Percentiles rank a stretch among this genome's conserved stretches.
phyloP scores from a whole-genome alignment of 2,113 vertebrate genomes.

The Lasiurus cinereus region DNA sequence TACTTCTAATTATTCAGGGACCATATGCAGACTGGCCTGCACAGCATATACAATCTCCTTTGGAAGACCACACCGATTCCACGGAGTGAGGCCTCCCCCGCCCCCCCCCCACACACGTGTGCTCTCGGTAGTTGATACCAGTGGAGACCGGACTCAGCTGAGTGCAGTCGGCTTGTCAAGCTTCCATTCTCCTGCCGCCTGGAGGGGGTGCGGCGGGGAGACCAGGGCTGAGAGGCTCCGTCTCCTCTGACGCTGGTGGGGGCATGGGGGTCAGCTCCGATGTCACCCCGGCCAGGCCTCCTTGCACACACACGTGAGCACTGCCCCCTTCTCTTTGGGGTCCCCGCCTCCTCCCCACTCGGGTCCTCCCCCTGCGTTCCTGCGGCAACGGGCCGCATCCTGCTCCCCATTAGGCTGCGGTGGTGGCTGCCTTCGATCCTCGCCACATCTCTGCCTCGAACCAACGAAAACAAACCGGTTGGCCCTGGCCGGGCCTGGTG shows the following conservation, averaged over 20 bases:
- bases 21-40: not conserved
- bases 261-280: accelerated
- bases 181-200: not conserved
- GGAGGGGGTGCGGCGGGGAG: accelerated
- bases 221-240: not conserved
- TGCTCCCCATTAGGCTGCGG: too few species aligned
- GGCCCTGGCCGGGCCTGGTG: not conserved
- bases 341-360: not conserved
- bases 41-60: not conserved
- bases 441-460: not conserved
- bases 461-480: not conserved
- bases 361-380: not conserved
- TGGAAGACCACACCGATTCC: not conserved
- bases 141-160: not conserved
- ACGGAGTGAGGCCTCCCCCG: not conserved
- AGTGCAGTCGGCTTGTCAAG: not conserved
- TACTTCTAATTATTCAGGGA: not conserved
- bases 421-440: not conserved
- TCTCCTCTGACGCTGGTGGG: not conserved
- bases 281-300: not conserved
- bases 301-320: not conserved
- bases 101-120: not conserved
- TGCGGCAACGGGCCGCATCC: not conserved
- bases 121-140: not conserved
- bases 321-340: not conserved